phyloP scores from a whole-genome alignment of 92 coral and sea anemone species.

The Meandrina meandrites region DNA sequence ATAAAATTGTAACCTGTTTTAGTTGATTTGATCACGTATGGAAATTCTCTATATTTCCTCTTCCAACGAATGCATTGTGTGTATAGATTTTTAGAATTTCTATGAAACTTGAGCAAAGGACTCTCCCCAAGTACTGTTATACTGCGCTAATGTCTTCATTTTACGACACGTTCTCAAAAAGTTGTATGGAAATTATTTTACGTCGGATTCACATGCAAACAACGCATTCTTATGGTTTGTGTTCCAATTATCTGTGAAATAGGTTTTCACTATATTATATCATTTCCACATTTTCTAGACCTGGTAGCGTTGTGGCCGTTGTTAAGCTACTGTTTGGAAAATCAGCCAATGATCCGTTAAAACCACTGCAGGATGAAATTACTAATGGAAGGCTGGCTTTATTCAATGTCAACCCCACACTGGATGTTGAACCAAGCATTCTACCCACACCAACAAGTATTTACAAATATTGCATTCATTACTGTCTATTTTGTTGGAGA shows the following conservation, averaged over 20 bases:
- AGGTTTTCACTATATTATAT: too few species aligned
- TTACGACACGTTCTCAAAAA: too few species aligned
- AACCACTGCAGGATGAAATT: conserved; percentile 34
- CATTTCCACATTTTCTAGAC: neutral
- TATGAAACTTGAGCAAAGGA: too few species aligned
- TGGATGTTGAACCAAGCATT: neutral
- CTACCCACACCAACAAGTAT: neutral
- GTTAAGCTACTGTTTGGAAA: conserved; percentile 1
- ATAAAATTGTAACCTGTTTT: too few species aligned
- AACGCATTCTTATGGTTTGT: too few species aligned
- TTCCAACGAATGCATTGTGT: too few species aligned
- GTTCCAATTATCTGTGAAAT: too few species aligned
- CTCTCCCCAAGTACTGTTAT: too few species aligned
- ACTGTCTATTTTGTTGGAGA: neutral
- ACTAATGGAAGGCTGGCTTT: conserved; percentile 10
- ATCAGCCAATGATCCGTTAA: conserved; percentile 19
- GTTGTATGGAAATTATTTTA: neutral
- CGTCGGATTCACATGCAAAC: neutral
- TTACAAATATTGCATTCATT: neutral
- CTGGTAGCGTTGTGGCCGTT: conserved; percentile 39
- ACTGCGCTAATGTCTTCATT: too few species aligned
- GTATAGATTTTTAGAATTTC: too few species aligned
- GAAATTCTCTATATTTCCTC: too few species aligned
- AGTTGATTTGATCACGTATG: too few species aligned
- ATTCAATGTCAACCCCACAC: neutral